These are phyloP conservation scores for Macrophya alboannulata DNA, from an alignment of 2,888 invertebrate genomes.

Conservation along the genomic window DNA sequence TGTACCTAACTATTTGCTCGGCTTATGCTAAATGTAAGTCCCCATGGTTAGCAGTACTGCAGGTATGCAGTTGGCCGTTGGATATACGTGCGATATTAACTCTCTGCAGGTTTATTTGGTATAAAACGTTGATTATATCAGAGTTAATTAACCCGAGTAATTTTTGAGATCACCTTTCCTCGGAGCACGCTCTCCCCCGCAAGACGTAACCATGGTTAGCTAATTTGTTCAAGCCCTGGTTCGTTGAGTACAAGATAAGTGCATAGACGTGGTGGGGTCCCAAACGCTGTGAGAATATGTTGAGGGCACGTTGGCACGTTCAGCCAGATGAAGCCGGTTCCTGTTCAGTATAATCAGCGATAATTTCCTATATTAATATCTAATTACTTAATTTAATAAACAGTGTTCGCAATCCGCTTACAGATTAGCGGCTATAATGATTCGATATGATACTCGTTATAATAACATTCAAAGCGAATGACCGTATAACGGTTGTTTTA, in stretches of 20 bases:
- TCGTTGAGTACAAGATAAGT: conserved; percentile 43
- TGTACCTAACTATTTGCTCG: conserved; percentile 15
- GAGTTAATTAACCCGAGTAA: conserved; percentile 46
- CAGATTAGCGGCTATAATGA: conserved; percentile 64
- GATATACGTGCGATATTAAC: conserved; percentile 21
- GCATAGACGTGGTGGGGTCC: conserved; percentile 27
- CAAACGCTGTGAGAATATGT: conserved; percentile 41
- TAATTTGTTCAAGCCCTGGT: conserved; percentile 39
- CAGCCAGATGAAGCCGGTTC: neutral
- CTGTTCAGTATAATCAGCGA: conserved; percentile 45
- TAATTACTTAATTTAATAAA: conserved; percentile 72
- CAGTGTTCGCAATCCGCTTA: conserved; percentile 70
- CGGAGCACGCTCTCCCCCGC: neutral
- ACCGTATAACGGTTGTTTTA: neutral
- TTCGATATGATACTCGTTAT: conserved; percentile 60
- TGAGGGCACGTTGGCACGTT: conserved; percentile 6
- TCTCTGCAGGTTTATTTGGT: conserved; percentile 12
- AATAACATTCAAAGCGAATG: neutral
- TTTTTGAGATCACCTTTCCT: conserved; percentile 24
- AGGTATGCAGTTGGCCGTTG: conserved; percentile 8
- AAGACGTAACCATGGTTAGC: conserved; percentile 34
- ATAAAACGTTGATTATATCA: conserved; percentile 26
- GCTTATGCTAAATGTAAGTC: conserved; percentile 39
- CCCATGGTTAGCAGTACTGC: neutral
- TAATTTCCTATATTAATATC: conserved; percentile 67